These are phyloP conservation scores for Cetoscarus ocellatus DNA, from an alignment of 2,797 vertebrate genomes.

Conservation along the genomic window DNA sequence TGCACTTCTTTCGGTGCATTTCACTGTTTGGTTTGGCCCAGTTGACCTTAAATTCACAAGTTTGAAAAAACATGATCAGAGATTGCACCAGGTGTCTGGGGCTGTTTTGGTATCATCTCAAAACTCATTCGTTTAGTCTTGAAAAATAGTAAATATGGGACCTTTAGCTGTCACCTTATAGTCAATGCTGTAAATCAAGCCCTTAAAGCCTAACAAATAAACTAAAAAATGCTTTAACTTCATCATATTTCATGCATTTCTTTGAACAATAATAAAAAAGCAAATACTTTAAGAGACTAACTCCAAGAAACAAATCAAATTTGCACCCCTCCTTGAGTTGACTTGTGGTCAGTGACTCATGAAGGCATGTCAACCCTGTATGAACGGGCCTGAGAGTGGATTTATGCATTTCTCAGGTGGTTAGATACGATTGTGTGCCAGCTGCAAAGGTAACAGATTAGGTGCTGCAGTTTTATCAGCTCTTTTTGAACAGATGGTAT, in stretches of 20 bases:
- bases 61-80: too few species aligned
- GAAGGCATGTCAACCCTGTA: neutral
- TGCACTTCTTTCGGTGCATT: neutral
- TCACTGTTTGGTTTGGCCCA: too few species aligned
- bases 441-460: slow-evolving; percentile 9
- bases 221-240: too few species aligned
- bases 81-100: too few species aligned
- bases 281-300: too few species aligned
- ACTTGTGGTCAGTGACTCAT: slow-evolving; percentile 6
- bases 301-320: neutral
- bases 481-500: neutral
- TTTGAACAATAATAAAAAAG: neutral
- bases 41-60: too few species aligned
- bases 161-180: too few species aligned
- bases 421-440: neutral
- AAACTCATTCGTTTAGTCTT: too few species aligned
- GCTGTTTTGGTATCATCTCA: too few species aligned
- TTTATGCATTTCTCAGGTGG: neutral
- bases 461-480: neutral
- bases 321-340: neutral
- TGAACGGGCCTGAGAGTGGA: neutral
- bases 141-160: too few species aligned
- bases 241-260: neutral
- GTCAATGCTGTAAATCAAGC: too few species aligned
- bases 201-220: too few species aligned